Percentiles rank a stretch among this genome's conserved stretches.
Conservation (phyloP, 2,888 invertebrate species). For the Pecten maximus region DNA sequence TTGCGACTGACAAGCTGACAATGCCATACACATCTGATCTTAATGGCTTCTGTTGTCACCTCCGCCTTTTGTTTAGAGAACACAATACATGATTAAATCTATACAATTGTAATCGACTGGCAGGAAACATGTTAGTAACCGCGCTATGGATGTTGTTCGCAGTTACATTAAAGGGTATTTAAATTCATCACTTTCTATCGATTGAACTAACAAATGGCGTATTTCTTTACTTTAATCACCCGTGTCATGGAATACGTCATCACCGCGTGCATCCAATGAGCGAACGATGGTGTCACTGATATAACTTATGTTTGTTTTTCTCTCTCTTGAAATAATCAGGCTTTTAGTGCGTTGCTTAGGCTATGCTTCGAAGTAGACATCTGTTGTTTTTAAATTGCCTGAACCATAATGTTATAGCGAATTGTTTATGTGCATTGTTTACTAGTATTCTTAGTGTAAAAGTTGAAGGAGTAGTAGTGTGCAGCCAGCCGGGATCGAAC, state of each 20-base stretch:
- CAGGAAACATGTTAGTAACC: not conserved
- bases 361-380: too few relatives aligned
- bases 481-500: too few relatives aligned
- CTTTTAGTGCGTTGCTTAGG: too few relatives aligned
- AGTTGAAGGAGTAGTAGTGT: too few relatives aligned
- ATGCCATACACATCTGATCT: not conserved
- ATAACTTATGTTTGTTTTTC: not conserved
- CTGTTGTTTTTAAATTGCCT: too few relatives aligned
- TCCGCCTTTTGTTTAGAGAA: not conserved
- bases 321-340: too few relatives aligned
- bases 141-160: not conserved
- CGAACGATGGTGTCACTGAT: not conserved
- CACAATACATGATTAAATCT: not conserved
- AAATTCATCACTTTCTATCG: not conserved
- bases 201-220: not conserved
- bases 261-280: not conserved
- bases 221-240: not conserved
- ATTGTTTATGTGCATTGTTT: too few relatives aligned
- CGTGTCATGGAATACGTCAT: not conserved
- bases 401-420: too few relatives aligned
- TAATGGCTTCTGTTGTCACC: not conserved
- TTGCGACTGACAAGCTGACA: not conserved
- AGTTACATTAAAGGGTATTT: not conserved
- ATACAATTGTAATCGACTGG: not conserved
- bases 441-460: too few relatives aligned